phyloP scores from a whole-genome alignment of 1,140 invertebrate species.

The Idris sp. region DNA sequence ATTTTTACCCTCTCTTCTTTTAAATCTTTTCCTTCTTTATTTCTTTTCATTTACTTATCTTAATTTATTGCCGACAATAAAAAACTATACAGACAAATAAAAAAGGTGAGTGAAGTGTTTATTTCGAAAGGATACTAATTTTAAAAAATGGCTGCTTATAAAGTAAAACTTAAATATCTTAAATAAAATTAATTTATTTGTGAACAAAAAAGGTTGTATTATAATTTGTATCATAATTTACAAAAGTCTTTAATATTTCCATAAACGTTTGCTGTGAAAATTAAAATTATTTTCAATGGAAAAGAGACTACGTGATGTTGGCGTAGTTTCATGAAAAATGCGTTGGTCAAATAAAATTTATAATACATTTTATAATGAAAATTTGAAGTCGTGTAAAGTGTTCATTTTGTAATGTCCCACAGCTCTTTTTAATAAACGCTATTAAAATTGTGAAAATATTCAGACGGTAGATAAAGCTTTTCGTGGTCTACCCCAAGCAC shows the following conservation, averaged over 20 bases:
- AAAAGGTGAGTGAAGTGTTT: too few species aligned
- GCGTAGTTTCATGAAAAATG: conserved; percentile 10
- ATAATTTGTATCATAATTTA: too few species aligned
- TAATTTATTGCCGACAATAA: conserved; percentile 1
- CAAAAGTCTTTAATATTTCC: too few species aligned
- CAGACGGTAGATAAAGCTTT: conserved; percentile 34
- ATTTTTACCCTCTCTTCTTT: conserved; percentile 36
- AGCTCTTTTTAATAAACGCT: conserved; percentile 26
- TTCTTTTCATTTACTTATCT: conserved; percentile 39
- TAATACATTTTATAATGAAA: conserved; percentile 28
- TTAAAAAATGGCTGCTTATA: too few species aligned
- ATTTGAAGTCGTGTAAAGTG: conserved; percentile 30
- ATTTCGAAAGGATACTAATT: too few species aligned
- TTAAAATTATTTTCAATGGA: conserved; percentile 12
- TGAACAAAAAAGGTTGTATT: too few species aligned
- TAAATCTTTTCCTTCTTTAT: conserved; percentile 32
- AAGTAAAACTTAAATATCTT: too few species aligned
- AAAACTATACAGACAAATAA: too few species aligned
- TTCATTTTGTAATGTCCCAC: conserved; percentile 33
- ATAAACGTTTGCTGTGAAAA: too few species aligned
- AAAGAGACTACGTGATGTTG: conserved; percentile 11
- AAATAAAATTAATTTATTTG: too few species aligned
- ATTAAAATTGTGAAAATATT: conserved; percentile 34
- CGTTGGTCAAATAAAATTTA: conserved; percentile 12
- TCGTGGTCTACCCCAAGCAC: conserved; percentile 41